A percentile compares a stretch with the other conserved stretches of the same genome.
phyloP scores from a whole-genome alignment of 2,113 vertebrate genomes.

The Xiphias gladius region DNA sequence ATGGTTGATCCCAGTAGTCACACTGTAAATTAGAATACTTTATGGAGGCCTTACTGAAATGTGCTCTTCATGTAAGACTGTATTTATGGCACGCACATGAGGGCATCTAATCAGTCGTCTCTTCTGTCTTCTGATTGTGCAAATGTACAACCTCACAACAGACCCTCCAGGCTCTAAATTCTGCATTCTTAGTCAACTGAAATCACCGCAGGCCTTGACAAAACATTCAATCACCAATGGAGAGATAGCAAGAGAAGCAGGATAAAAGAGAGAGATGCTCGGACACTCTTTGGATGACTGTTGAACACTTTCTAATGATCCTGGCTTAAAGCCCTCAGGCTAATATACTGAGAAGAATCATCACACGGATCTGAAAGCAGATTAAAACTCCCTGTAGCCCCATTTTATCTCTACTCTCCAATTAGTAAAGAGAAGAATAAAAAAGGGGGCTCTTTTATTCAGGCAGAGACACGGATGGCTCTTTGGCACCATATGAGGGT shows the following conservation, averaged over 20 bases:
- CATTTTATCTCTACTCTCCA: slow-evolving; percentile 72
- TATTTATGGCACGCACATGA: background rate
- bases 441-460: slow-evolving; percentile 56
- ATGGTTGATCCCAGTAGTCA: slow-evolving; percentile 13
- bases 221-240: slow-evolving; percentile 52
- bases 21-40: background rate
- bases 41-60: slow-evolving; percentile 11
- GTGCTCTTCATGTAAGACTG: slow-evolving; percentile 3
- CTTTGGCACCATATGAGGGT: slow-evolving; percentile 73
- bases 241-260: slow-evolving; percentile 30
- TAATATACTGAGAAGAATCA: slow-evolving; percentile 58
- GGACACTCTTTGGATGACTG: slow-evolving; percentile 50
- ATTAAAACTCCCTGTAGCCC: slow-evolving; percentile 70
- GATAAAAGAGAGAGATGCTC: slow-evolving; percentile 15
- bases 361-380: slow-evolving; percentile 61
- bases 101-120: background rate
- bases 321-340: slow-evolving; percentile 59
- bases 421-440: slow-evolving; percentile 73
- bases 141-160: slow-evolving; percentile 4
- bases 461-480: slow-evolving; percentile 69
- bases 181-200: slow-evolving; percentile 28
- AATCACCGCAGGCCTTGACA: slow-evolving; percentile 29
- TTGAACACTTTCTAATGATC: slow-evolving; percentile 73
- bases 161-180: slow-evolving; percentile 1
- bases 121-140: background rate